These are phyloP conservation scores for Drosophila austrosaltans DNA, from an alignment of 2,888 invertebrate genomes.

Conservation along the genomic window DNA sequence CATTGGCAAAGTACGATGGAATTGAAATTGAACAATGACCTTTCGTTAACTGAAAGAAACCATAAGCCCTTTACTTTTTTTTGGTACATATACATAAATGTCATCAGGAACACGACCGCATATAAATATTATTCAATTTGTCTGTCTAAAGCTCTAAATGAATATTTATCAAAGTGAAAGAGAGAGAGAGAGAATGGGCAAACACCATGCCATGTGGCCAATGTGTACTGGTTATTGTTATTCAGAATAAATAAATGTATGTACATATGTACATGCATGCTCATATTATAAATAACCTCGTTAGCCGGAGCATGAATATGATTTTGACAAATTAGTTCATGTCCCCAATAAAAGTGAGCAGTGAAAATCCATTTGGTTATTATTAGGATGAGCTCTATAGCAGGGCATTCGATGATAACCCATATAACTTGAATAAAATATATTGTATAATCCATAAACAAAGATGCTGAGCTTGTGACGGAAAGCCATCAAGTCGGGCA, in stretches of 20 bases:
- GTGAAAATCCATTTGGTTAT: slow-evolving; percentile 37
- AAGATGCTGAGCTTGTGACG: slow-evolving; percentile 33
- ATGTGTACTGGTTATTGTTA: slow-evolving; percentile 24
- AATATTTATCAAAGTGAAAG: slow-evolving; percentile 14
- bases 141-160: slow-evolving; percentile 6
- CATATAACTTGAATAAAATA: slow-evolving; percentile 35
- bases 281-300: slow-evolving; percentile 40
- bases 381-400: slow-evolving; percentile 28
- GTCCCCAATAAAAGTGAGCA: slow-evolving; percentile 13
- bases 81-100: slow-evolving; percentile 1
- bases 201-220: slow-evolving; percentile 8
- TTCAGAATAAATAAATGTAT: slow-evolving; percentile 25
- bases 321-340: slow-evolving; percentile 43
- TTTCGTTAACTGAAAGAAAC: not conserved
- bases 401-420: slow-evolving; percentile 14
- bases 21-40: not conserved
- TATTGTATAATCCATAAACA: slow-evolving; percentile 33
- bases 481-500: slow-evolving; percentile 32
- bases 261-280: slow-evolving; percentile 1
- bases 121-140: slow-evolving; percentile 12
- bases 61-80: not conserved
- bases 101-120: not conserved
- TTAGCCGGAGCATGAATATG: slow-evolving; percentile 37
- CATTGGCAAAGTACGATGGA: not conserved
- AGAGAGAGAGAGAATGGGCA: not conserved